A percentile compares a stretch with the other conserved stretches of the same genome.
Evolutionary conservation across 2,113 vertebrate species (phyloP).

Genomic region (Antechinus flavipes): DNA sequence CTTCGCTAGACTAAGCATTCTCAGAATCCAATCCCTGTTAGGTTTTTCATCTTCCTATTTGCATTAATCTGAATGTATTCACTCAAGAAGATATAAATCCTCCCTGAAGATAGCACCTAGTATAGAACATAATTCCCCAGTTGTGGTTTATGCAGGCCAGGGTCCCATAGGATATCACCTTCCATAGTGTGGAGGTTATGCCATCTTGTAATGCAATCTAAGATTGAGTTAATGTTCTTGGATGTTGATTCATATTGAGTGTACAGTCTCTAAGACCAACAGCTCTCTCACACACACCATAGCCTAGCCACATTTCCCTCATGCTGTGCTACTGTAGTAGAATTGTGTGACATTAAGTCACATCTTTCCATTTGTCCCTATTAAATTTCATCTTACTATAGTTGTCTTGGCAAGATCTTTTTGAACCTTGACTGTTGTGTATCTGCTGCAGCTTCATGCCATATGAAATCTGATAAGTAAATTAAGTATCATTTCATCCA

Average conservation of each 20-base stretch:
- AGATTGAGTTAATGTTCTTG: no score
- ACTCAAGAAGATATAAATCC: neutral
- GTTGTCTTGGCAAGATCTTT: no score
- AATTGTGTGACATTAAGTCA: neutral
- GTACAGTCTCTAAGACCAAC: neutral
- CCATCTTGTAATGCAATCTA: no score
- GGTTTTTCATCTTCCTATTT: neutral
- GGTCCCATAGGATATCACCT: no score
- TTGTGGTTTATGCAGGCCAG: no score
- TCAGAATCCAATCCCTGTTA: neutral
- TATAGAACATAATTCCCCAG: no score
- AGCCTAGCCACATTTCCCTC: neutral
- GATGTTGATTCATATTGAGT: no score
- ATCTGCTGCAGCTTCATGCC: neutral
- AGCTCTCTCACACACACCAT: neutral
- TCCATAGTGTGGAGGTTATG: no score
- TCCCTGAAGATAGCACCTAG: neutral
- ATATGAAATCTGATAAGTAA: neutral
- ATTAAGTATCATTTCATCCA: neutral
- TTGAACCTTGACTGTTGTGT: neutral
- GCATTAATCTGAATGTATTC: neutral
- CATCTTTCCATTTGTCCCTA: no score
- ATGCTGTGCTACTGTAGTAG: neutral
- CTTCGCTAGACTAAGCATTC: neutral
- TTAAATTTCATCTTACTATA: no score